Evolutionary conservation across 2,113 vertebrate species (phyloP).

Genomic region (Otocyon megalotis): DNA sequence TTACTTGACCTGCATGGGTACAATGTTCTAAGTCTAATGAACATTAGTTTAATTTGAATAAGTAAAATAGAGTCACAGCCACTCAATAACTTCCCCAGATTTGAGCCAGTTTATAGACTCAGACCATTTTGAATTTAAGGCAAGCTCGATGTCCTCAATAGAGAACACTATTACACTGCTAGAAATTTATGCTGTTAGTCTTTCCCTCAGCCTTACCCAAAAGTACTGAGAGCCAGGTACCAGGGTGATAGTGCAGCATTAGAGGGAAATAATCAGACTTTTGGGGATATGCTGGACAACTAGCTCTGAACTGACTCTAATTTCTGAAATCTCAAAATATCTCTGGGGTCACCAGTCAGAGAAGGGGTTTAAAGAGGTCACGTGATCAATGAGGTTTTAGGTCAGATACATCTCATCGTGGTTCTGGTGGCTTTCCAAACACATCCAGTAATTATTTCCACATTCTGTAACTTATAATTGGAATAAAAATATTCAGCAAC

Average conservation of each 20-base stretch:
- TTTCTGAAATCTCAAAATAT: background rate
- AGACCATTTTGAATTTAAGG: background rate
- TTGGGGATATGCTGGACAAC: rapidly evolving
- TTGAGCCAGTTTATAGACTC: background rate
- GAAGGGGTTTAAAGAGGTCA: background rate
- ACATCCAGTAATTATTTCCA: background rate
- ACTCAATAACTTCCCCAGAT: background rate
- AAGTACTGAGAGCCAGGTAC: background rate
- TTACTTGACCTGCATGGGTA: background rate
- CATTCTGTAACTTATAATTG: background rate
- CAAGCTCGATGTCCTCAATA: background rate
- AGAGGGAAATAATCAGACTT: background rate
- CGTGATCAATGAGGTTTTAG: background rate
- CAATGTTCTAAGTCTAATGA: background rate
- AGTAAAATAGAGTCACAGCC: background rate
- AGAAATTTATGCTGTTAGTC: background rate
- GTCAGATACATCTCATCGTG: background rate
- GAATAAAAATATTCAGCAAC: background rate
- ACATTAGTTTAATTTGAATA: background rate
- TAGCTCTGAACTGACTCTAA: background rate
- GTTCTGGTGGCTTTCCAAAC: background rate
- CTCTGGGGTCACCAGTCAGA: background rate
- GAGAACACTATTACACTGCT: background rate
- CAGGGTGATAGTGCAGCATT: background rate
- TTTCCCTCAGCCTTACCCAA: background rate